phyloP scores from a whole-genome alignment of 53 echinoderm and acorn worm genomes.

The Echinometra lucunter region DNA sequence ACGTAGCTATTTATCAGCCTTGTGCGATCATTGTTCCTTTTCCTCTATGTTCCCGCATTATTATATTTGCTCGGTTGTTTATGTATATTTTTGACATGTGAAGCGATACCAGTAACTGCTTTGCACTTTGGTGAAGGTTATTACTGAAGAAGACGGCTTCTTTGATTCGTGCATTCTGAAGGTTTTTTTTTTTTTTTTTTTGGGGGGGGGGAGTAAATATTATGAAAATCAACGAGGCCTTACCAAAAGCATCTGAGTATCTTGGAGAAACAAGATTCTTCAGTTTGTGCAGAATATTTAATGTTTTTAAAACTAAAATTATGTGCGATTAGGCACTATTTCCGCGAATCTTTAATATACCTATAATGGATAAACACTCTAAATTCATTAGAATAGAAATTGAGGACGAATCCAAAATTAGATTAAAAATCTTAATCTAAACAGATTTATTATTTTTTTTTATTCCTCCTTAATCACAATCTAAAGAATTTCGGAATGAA shows the following conservation, averaged over 20 bases:
- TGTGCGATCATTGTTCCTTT: constrained; percentile 26
- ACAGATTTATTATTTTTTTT: no score
- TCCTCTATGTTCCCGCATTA: not conserved
- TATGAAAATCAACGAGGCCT: not conserved
- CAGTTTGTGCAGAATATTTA: no score
- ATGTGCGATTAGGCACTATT: no score
- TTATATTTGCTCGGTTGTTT: not conserved
- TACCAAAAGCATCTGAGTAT: not conserved
- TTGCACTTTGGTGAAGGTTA: constrained; percentile 11
- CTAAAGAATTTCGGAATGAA: no score
- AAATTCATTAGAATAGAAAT: no score
- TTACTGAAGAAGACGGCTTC: not conserved
- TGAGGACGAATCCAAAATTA: no score
- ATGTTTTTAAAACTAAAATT: no score
- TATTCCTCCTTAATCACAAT: no score
- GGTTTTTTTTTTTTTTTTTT: not conserved
- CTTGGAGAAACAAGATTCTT: no score
- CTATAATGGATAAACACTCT: no score
- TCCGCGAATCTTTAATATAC: no score
- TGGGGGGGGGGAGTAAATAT: not conserved
- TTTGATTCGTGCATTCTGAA: not conserved
- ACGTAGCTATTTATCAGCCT: constrained; percentile 14
- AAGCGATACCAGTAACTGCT: not conserved
- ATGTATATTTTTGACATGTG: constrained; percentile 2
- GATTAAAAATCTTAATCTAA: no score